Evolutionary conservation across 2,888 invertebrate genomes (phyloP).

Genomic region (Prostheceraeus crozeri): DNA sequence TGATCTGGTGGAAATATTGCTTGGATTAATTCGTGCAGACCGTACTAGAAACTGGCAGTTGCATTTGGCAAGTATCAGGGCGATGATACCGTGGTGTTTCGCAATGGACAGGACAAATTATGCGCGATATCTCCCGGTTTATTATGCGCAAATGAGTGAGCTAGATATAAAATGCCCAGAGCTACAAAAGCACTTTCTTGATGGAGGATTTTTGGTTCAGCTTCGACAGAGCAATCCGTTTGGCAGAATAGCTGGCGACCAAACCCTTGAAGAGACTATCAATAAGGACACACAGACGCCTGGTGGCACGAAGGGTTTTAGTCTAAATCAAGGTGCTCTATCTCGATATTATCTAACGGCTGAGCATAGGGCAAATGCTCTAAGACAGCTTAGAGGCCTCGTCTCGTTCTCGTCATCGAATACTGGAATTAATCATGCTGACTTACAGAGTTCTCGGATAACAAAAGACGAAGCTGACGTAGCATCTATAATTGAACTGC

Average conservation of each 20-base stretch:
- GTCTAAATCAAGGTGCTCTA: constrained; percentile 34
- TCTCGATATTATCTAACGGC: constrained; percentile 40
- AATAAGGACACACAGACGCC: constrained; percentile 42
- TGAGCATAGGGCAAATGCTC: no score
- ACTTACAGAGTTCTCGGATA: no score
- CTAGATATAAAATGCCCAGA: constrained; percentile 38
- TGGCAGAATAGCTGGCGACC: constrained; percentile 40
- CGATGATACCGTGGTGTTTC: constrained; percentile 43
- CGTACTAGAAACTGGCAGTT: constrained; percentile 42
- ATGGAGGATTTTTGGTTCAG: constrained; percentile 40
- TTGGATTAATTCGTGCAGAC: constrained; percentile 39
- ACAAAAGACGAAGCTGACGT: no score
- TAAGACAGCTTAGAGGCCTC: no score
- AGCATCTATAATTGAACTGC: no score
- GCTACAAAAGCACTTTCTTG: constrained; percentile 32
- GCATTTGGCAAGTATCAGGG: constrained; percentile 40
- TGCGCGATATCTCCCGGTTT: constrained; percentile 41
- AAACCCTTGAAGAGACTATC: no score
- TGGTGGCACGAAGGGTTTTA: constrained; percentile 39
- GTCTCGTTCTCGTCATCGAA: no score
- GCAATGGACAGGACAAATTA: constrained; percentile 43
- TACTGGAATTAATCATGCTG: no score
- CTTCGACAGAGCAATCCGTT: constrained; percentile 40
- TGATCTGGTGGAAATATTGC: constrained; percentile 43
- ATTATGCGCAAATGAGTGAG: constrained; percentile 39